phyloP scores from a whole-genome alignment of 2,888 invertebrate species.

The Herminia tarsipennalis region DNA sequence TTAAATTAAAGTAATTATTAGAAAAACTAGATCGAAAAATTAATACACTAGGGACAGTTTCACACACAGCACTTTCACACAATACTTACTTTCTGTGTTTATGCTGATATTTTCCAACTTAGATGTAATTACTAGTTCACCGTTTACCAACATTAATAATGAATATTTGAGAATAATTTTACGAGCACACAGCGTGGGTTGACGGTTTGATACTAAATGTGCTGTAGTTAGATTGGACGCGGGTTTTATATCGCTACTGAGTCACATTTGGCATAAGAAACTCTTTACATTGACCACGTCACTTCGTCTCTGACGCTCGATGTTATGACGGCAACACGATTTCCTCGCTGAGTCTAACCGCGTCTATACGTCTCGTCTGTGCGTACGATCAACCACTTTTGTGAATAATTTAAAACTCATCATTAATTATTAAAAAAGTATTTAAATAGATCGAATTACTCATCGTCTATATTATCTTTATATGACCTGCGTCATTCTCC shows the following conservation, averaged over 20 bases:
- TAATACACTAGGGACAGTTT: no score
- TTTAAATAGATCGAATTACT: background rate
- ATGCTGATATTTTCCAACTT: constrained; percentile 70
- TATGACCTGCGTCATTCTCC: no score
- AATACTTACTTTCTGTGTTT: constrained; percentile 65
- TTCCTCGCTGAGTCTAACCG: constrained; percentile 24
- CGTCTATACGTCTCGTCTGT: constrained; percentile 25
- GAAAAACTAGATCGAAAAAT: no score
- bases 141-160: constrained; percentile 74
- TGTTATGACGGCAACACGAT: constrained; percentile 61
- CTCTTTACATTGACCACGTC: constrained; percentile 66
- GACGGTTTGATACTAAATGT: constrained; percentile 63
- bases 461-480: background rate
- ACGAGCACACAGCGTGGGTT: constrained; percentile 40
- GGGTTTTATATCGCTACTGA: constrained; percentile 75
- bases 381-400: constrained; percentile 7
- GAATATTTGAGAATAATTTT: constrained; percentile 24
- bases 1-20: no score
- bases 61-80: no score
- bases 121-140: constrained; percentile 66
- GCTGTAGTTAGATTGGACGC: constrained; percentile 51
- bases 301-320: constrained; percentile 65
- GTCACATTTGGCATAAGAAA: constrained; percentile 74
- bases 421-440: background rate
- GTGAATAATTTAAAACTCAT: constrained; percentile 6